Evolutionary conservation across 2,888 invertebrate species (phyloP).

Genomic region (Dendrolimus pini): DNA sequence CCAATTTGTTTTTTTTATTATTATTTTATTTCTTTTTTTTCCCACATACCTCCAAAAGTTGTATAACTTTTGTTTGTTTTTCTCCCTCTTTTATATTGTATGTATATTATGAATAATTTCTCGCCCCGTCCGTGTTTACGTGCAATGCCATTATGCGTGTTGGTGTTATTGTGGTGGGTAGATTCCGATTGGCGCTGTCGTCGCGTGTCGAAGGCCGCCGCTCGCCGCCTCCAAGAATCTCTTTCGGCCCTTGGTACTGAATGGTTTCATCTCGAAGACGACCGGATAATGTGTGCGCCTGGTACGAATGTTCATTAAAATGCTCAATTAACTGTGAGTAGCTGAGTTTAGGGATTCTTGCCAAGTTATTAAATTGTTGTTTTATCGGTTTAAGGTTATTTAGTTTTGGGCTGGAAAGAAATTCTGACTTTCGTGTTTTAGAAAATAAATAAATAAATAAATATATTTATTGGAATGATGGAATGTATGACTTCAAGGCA

Average conservation of each 20-base stretch:
- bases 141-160: conserved; percentile 14
- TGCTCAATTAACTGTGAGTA: no score
- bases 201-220: conserved; percentile 46
- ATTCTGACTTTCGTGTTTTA: no score
- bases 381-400: no score
- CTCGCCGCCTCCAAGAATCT: conserved; percentile 65
- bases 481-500: no score
- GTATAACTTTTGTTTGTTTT: conserved; percentile 4
- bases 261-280: conserved; percentile 12
- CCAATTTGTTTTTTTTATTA: conserved; percentile 5
- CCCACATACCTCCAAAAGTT: conserved; percentile 6
- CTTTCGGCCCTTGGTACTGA: conserved; percentile 75
- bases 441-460: no score
- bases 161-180: conserved; percentile 23
- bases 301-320: conserved; percentile 22
- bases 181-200: conserved; percentile 62
- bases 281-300: conserved; percentile 20
- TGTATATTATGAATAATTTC: not conserved
- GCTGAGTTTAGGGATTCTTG: no score
- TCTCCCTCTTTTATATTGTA: conserved; percentile 11
- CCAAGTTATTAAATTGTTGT: no score
- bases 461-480: no score
- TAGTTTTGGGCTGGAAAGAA: no score
- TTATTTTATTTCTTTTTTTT: not conserved
- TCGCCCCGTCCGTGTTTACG: not conserved